Conservation (phyloP, 23 tunicate genomes). For the Ciona savignyi region DNA sequence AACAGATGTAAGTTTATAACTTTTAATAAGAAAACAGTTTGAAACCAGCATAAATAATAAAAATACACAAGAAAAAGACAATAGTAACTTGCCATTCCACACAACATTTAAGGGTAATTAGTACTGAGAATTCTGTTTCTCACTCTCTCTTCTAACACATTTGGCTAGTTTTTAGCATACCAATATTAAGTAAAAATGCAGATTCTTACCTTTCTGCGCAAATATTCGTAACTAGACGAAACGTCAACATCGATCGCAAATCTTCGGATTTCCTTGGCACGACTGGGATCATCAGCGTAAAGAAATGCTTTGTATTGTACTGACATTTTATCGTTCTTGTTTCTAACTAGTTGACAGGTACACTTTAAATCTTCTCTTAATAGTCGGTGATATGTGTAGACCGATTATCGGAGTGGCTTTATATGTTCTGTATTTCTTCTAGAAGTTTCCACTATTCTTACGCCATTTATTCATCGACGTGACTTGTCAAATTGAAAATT, state of each 20-base stretch:
- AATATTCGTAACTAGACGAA: slow-evolving; percentile 66
- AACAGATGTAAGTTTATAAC: too few relatives aligned
- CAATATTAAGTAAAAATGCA: too few relatives aligned
- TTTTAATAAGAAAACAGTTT: background rate
- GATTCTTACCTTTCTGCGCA: slow-evolving; percentile 53
- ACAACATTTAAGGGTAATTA: too few relatives aligned
- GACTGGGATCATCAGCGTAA: slow-evolving; percentile 31
- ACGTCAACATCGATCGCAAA: slow-evolving; percentile 74
- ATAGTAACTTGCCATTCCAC: too few relatives aligned
- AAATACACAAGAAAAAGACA: too few relatives aligned
- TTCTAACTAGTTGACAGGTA: too few relatives aligned
- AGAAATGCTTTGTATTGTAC: slow-evolving; percentile 81
- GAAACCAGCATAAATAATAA: background rate
- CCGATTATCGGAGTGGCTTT: background rate
- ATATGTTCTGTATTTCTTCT: background rate
- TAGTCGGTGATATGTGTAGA: background rate
- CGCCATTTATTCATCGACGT: too few relatives aligned
- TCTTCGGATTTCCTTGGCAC: slow-evolving; percentile 66
- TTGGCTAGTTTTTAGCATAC: too few relatives aligned
- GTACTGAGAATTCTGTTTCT: too few relatives aligned
- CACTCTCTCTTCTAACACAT: too few relatives aligned
- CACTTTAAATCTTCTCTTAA: slow-evolving; percentile 1
- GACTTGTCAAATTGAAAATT: background rate
- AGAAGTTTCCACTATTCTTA: too few relatives aligned
- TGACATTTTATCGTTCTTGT: slow-evolving; percentile 31